Base-by-base conservation (phyloP, 2,113 vertebrate genomes). In the Hippopotamus amphibius region DNA sequence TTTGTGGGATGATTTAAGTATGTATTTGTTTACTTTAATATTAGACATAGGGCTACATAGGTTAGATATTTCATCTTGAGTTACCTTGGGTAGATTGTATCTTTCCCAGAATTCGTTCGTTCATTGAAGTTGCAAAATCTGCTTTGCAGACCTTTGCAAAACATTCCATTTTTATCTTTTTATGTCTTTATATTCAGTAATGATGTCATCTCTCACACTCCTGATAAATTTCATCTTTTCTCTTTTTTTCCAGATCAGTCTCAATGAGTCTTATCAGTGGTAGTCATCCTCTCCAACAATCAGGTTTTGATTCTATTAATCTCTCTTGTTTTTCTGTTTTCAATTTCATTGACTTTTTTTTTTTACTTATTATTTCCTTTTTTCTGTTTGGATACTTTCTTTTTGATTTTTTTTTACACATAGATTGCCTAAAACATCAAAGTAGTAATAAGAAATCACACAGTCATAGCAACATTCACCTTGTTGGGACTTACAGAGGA, bases 401-500 rank as follows among this genome's bases (percentile, higher is more conserved):
- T 1, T 90, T 71, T 77, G 48, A 82, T 10, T 37, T n/a, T 37
- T n/a, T 37, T 37, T 37, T 63, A 21, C 61, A 28, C n/a, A 0
- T 15, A 93, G 33, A 66, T n/a, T 63, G 7, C 28, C 30, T 55
- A 82, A 83, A 69, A 50, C 6, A n/a, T 57, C 30, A 74, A 61
- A 88, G n/a, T 43, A 57, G 1, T n/a, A 21, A 97, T 85, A 92
- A 94, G 68, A 92, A 98, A 98, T 83, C 85, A n/a, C 48, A 97
- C 97, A 37, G 24, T 46, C 33, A 65, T 98, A 68, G 95, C 86
- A 61, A 91, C 69, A 80, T 98, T 98, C 81, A 85, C 97, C 16
- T 66, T 98, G 12, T 59, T 91, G 79, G 97, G 97, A 82, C 95
- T 97, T 43, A 97, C 90, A 91, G 92, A 97, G 37, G 72, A 97